A percentile compares a stretch with the other conserved stretches of the same genome.
These are phyloP conservation scores for Lamellibrachia luymesi DNA, from an alignment of 1,140 invertebrate genomes.

Conservation along the genomic window DNA sequence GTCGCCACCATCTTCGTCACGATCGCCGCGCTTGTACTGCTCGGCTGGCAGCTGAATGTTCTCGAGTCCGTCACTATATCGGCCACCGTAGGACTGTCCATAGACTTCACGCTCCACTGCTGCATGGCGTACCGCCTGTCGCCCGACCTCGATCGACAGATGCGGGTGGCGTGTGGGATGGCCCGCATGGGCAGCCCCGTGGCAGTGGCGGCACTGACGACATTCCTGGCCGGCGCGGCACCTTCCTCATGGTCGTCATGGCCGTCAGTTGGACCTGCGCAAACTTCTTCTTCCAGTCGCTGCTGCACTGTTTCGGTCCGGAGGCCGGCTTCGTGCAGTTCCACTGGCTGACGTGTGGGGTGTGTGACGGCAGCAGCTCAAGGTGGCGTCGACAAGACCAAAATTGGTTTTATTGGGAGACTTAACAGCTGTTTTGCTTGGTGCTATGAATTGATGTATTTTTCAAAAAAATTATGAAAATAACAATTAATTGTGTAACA, in stretches of 20 bases:
- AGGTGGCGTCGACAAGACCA: slow-evolving; percentile 36
- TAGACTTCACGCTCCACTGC: slow-evolving; percentile 95
- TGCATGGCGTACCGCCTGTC: slow-evolving; percentile 77
- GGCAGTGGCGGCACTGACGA: slow-evolving; percentile 88
- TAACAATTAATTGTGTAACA: too few species aligned
- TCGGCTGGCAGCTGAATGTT: slow-evolving; percentile 95
- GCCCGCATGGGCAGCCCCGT: slow-evolving; percentile 82
- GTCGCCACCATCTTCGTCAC: slow-evolving; percentile 82
- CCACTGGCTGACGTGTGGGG: slow-evolving; percentile 53
- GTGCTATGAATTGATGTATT: not conserved
- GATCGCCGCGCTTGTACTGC: slow-evolving; percentile 77
- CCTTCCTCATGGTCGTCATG: slow-evolving; percentile 89
- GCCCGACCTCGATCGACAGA: slow-evolving; percentile 57
- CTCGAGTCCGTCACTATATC: slow-evolving; percentile 93
- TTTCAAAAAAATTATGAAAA: too few species aligned
- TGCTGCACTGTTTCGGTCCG: slow-evolving; percentile 66
- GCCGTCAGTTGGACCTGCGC: slow-evolving; percentile 87
- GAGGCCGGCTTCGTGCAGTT: slow-evolving; percentile 58
- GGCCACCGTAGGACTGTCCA: slow-evolving; percentile 91
- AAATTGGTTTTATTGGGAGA: not conserved
- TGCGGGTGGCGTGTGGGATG: slow-evolving; percentile 67
- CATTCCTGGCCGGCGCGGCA: slow-evolving; percentile 87
- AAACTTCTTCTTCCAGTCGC: slow-evolving; percentile 86
- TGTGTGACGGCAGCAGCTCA: slow-evolving; percentile 40
- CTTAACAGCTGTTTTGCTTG: not conserved